Conservation (phyloP, 1,140 invertebrate genomes). For the Diuraphis noxia region DNA sequence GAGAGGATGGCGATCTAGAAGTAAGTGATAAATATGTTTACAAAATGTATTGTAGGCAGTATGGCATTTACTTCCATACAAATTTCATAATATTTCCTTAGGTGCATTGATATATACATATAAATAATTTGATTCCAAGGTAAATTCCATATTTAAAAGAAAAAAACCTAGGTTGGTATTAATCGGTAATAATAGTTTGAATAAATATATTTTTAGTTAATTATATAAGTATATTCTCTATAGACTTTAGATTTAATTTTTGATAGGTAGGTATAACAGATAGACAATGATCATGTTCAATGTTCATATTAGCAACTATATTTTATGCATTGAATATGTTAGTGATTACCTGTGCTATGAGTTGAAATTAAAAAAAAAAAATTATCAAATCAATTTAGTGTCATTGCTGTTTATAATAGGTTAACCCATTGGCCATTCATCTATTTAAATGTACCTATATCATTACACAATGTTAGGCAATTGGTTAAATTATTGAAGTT, state of each 20-base stretch:
- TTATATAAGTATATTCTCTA: too few species aligned
- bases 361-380: background rate
- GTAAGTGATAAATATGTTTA: conserved; percentile 59
- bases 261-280: too few species aligned
- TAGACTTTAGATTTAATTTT: too few species aligned
- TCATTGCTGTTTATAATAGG: background rate
- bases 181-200: too few species aligned
- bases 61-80: background rate
- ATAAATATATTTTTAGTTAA: too few species aligned
- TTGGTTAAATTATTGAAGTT: too few species aligned
- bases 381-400: background rate
- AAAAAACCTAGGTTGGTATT: too few species aligned
- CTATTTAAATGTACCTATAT: background rate
- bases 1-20: conserved; percentile 62
- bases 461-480: background rate
- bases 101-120: too few species aligned
- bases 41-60: background rate
- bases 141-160: too few species aligned
- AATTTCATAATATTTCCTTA: background rate
- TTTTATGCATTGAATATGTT: background rate
- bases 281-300: background rate
- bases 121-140: too few species aligned
- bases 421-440: too few species aligned
- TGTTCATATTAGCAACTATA: background rate
- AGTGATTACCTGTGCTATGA: background rate